Conservation (phyloP, 2,888 invertebrate species). For the Onthophagus sagittarius region DNA sequence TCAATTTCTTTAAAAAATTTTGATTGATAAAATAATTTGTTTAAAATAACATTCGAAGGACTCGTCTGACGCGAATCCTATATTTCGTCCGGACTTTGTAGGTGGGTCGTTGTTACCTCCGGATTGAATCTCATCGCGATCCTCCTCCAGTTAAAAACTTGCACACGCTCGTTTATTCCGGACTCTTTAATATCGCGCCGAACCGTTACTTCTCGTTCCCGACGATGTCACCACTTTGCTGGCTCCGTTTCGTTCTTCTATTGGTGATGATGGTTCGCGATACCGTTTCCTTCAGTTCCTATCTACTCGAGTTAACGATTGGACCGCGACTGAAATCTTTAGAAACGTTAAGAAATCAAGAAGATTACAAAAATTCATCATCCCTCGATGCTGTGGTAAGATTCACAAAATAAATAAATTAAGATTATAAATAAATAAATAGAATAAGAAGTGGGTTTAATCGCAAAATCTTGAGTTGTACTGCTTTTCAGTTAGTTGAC, state of each 20-base stretch:
- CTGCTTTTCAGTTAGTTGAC: not conserved
- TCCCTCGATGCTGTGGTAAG: not conserved
- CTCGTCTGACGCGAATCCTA: not conserved
- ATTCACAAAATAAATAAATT: not conserved
- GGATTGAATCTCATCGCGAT: not conserved
- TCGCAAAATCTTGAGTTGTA: not conserved
- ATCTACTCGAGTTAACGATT: not conserved
- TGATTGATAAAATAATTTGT: too few species aligned
- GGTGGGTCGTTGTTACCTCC: not conserved
- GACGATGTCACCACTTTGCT: not conserved
- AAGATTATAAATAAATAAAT: not conserved
- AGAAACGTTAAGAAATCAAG: not conserved
- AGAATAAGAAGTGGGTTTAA: not conserved
- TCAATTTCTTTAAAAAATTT: too few species aligned
- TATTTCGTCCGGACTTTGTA: not conserved
- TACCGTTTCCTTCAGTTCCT: not conserved
- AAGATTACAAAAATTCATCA: not conserved
- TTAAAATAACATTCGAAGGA: not conserved
- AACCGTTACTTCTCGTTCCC: not conserved
- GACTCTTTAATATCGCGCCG: not conserved
- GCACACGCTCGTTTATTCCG: not conserved
- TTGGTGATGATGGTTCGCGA: not conserved
- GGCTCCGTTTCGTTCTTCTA: not conserved
- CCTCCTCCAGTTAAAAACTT: not conserved
- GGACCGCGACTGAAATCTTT: not conserved